Percentiles rank a stretch among this genome's conserved stretches.
Evolutionary conservation across 2,888 invertebrate species (phyloP).

Genomic region (Dione juno): DNA sequence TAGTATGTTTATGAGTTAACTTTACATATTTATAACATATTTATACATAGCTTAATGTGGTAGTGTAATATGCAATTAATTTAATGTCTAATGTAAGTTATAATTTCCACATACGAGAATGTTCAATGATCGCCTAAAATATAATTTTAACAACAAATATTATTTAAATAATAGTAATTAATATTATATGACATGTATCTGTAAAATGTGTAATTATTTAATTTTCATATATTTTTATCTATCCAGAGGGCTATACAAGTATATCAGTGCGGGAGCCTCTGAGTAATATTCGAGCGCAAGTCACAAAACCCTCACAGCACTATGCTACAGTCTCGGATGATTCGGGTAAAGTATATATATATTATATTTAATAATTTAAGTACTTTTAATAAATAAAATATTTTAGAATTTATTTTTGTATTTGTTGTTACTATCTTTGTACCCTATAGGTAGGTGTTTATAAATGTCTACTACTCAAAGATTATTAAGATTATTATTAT

Average conservation of each 20-base stretch:
- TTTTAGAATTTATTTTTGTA: no score
- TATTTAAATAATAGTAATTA: no score
- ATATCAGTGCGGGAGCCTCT: conserved; percentile 95
- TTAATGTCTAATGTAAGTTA: no score
- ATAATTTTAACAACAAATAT: no score
- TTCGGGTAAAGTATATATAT: conserved; percentile 85
- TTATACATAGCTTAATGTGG: no score
- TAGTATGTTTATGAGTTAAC: conserved; percentile 84
- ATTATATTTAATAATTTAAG: background rate
- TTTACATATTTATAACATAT: background rate
- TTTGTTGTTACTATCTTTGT: no score
- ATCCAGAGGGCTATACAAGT: conserved; percentile 93
- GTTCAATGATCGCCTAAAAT: no score
- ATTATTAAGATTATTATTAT: no score
- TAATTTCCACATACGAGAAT: no score
- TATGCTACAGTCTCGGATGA: conserved; percentile 97
- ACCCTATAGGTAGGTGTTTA: background rate
- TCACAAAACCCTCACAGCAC: conserved; percentile 84
- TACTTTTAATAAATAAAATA: background rate
- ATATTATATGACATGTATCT: no score
- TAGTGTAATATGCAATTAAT: no score
- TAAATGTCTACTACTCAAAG: background rate
- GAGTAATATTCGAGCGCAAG: conserved; percentile 85
- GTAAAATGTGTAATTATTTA: no score
- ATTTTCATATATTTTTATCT: background rate